Base-by-base conservation (phyloP, 2,888 invertebrate genomes). In the Athalia circularis region DNA sequence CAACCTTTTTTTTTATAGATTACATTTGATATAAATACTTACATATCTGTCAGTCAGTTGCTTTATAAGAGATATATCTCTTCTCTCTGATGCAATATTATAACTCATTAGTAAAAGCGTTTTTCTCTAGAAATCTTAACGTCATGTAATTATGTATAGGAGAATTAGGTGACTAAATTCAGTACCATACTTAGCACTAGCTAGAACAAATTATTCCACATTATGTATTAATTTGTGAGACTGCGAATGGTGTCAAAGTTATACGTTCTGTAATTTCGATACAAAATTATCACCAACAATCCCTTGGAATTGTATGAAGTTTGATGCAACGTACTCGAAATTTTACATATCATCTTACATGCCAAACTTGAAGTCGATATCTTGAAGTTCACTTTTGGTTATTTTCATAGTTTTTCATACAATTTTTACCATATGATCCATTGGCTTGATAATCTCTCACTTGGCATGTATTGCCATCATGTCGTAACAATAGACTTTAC, bases 401-500 rank as follows among this genome's bases (percentile, higher is more conserved):
- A 72, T 15, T 45, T 72, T 72, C 52, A 3, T 15, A 59, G 59
- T 29, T 72, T n/a, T 72, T 29, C 29, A 29, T 29, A 29, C 2
- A 29, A 29, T 29, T 29, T 29, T 29, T 29, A 2, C 29, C 29
- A 52, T 68, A 68, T 52, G 52, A 52, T 11, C 11, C 9, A 9
- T 68, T 52, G 54, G 47, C 47, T 45, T 8, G 57, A 45, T 52
- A 59, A 59, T 59, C 13, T 47, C 47, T 72, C 45, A 72, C 59
- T 59, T 72, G 57, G 47, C 57, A 59, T 72, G 45, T 72, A 43
- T 59, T 72, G 72, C 72, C 72, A 72, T 72, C 57, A 72, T 54
- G 52, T 68, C 54, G 50, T 54, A 68, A 68, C 47, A 54, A 68
- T 59, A 59, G 57, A 72, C 54, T 52, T 29, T 54, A 29, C 29